phyloP scores from a whole-genome alignment of 2,888 invertebrate species.

The Patella caerulea region DNA sequence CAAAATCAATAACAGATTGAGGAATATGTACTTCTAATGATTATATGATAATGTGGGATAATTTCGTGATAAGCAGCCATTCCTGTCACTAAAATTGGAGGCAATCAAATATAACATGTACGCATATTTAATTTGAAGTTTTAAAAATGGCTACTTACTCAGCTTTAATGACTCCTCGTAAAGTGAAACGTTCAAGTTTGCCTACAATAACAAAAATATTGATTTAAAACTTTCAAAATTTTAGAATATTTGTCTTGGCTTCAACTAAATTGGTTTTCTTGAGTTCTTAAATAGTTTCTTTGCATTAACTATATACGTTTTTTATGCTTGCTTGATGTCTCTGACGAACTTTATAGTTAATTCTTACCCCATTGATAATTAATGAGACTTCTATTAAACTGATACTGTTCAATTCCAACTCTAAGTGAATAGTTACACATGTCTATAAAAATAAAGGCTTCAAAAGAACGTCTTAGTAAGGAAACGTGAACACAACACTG shows the following conservation, averaged over 20 bases:
- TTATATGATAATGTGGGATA: no score
- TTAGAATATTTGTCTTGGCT: no score
- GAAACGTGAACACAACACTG: constrained; percentile 40
- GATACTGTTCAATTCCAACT: constrained; percentile 37
- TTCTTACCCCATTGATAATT: constrained; percentile 43
- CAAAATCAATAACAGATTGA: no score
- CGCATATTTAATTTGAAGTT: no score
- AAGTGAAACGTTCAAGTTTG: constrained; percentile 20
- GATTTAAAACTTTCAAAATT: background rate
- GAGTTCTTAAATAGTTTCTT: no score
- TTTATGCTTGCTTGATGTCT: no score
- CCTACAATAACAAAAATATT: background rate
- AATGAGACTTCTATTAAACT: constrained; percentile 32
- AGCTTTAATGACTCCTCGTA: constrained; percentile 26
- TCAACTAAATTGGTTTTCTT: no score
- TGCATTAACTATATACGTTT: no score
- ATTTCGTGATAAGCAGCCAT: no score
- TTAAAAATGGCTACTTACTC: constrained; percentile 27
- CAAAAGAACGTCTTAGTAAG: constrained; percentile 27
- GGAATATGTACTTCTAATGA: no score
- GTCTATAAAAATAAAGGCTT: constrained; percentile 35
- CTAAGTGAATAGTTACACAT: constrained; percentile 34
- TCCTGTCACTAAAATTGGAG: no score
- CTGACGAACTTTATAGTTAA: background rate
- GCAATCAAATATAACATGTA: no score